Conservation (phyloP, 2,113 vertebrate species). For the Illadopsis cleaveri region DNA sequence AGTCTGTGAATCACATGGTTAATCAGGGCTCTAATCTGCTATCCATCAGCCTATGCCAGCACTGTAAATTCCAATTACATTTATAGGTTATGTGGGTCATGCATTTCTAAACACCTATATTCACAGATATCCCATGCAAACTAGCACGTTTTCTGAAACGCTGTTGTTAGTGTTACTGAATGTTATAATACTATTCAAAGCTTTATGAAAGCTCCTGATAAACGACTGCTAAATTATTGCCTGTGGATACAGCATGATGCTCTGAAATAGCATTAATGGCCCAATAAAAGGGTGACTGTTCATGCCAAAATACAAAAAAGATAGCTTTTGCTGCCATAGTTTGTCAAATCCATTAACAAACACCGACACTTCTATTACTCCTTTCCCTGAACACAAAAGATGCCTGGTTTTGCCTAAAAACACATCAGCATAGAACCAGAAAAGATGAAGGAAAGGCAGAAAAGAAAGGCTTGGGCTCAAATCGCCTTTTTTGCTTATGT, state of each 20-base stretch:
- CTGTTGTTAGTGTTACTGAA: conserved; percentile 62
- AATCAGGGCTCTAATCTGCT: conserved; percentile 82
- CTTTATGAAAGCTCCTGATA: conserved; percentile 69
- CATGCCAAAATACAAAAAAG: conserved; percentile 65
- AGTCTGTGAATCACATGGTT: conserved; percentile 79
- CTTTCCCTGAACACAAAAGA: conserved; percentile 38
- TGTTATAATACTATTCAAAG: conserved; percentile 60
- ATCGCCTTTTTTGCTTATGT: neutral
- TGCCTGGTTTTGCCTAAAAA: conserved; percentile 23
- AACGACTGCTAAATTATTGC: conserved; percentile 72
- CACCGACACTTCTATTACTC: conserved; percentile 33
- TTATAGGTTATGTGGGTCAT: conserved; percentile 82
- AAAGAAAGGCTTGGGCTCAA: neutral
- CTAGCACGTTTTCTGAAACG: conserved; percentile 61
- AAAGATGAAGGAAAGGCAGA: neutral
- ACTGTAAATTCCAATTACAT: conserved; percentile 81
- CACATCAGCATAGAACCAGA: neutral
- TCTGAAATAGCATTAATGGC: conserved; percentile 65
- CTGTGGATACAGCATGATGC: conserved; percentile 38
- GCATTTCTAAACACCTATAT: conserved; percentile 75
- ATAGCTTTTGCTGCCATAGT: conserved; percentile 43
- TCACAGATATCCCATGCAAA: conserved; percentile 73
- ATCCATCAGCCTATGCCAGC: conserved; percentile 78
- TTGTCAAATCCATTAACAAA: conserved; percentile 67
- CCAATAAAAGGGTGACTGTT: conserved; percentile 68